phyloP scores from a whole-genome alignment of 1,140 invertebrate genomes.

The Eueides isabella region DNA sequence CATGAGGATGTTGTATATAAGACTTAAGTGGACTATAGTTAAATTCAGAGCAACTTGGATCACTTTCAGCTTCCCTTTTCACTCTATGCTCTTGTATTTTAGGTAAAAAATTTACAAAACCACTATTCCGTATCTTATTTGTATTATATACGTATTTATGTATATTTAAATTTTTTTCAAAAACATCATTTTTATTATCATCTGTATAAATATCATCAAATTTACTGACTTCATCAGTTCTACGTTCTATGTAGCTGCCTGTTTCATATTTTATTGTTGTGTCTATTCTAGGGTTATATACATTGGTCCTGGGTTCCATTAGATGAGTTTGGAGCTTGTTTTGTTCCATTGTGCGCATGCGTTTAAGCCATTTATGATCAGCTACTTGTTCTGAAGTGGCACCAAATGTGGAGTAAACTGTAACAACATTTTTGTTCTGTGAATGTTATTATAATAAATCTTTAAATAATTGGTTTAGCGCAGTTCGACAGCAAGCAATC shows the following conservation, averaged over 20 bases:
- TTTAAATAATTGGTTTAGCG: too few species aligned
- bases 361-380: constrained; percentile 46
- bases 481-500: too few species aligned
- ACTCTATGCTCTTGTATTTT: constrained; percentile 44
- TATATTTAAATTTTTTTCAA: constrained; percentile 49
- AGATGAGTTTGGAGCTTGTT: not conserved
- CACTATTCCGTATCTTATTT: constrained; percentile 32
- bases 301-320: constrained; percentile 52
- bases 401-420: constrained; percentile 56
- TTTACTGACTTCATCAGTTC: constrained; percentile 29
- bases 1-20: constrained; percentile 60
- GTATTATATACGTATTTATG: constrained; percentile 47
- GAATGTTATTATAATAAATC: too few species aligned
- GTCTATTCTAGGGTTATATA: constrained; percentile 37
- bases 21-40: constrained; percentile 32
- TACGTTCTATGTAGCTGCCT: not conserved
- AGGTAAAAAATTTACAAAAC: constrained; percentile 38
- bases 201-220: constrained; percentile 53
- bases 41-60: constrained; percentile 55
- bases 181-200: constrained; percentile 41
- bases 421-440: constrained; percentile 45
- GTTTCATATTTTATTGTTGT: constrained; percentile 5
- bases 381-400: constrained; percentile 46
- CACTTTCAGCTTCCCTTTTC: constrained; percentile 54
- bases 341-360: constrained; percentile 28